phyloP scores from a whole-genome alignment of 2,888 invertebrate species.

The Drosophila eohydei region DNA sequence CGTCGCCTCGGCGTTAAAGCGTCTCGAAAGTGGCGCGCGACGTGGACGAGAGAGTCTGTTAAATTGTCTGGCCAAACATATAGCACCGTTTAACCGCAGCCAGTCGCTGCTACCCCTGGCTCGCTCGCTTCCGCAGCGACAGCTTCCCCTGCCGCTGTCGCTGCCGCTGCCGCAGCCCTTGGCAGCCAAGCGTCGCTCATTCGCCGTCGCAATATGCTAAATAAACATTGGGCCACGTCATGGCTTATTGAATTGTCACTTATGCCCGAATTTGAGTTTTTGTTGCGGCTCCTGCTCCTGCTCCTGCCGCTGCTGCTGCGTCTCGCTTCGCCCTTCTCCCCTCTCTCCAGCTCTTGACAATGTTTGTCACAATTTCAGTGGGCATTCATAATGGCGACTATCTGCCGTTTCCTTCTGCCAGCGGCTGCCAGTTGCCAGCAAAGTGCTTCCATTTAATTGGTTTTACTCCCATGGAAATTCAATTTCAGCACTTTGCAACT shows the following conservation, averaged over 20 bases:
- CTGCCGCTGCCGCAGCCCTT: slow-evolving; percentile 44
- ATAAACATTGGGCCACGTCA: slow-evolving; percentile 83
- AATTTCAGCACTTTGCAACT: slow-evolving; percentile 57
- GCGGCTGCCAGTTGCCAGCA: slow-evolving; percentile 50
- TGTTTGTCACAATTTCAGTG: slow-evolving; percentile 55
- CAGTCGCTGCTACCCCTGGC: slow-evolving; percentile 35
- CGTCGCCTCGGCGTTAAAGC: slow-evolving; percentile 61
- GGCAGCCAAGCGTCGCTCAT: slow-evolving; percentile 73
- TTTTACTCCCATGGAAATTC: slow-evolving; percentile 63
- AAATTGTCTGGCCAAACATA: slow-evolving; percentile 72
- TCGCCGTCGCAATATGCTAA: slow-evolving; percentile 82
- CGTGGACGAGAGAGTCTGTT: slow-evolving; percentile 51
- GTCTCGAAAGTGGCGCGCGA: slow-evolving; percentile 71
- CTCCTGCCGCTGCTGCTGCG: not conserved
- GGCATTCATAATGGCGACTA: slow-evolving; percentile 74
- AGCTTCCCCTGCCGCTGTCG: slow-evolving; percentile 47
- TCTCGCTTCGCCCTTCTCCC: not conserved
- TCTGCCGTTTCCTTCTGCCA: slow-evolving; percentile 51
- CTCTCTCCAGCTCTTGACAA: slow-evolving; percentile 1
- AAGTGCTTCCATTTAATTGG: slow-evolving; percentile 78
- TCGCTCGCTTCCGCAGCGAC: slow-evolving; percentile 23
- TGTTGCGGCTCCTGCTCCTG: slow-evolving; percentile 42
- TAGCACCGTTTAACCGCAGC: slow-evolving; percentile 72
- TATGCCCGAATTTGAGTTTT: slow-evolving; percentile 78
- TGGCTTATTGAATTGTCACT: slow-evolving; percentile 84